These are phyloP conservation scores for Pterobdella sp. DNA, from an alignment of 2,888 invertebrate species.

Conservation along the genomic window DNA sequence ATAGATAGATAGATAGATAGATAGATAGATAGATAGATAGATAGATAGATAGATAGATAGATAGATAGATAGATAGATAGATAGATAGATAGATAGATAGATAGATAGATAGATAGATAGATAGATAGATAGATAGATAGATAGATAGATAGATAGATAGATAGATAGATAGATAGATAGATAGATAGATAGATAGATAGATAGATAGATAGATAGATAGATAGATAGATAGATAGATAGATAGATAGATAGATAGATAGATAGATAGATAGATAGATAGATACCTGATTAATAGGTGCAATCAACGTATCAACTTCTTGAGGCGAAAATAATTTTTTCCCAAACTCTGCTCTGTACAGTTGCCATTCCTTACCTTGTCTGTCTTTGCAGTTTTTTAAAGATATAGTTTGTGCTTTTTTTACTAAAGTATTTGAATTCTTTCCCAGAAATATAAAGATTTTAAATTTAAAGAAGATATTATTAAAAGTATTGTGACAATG, in stretches of 20 bases:
- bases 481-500: too few species aligned
- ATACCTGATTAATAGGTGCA: constrained; percentile 42
- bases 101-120: background rate
- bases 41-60: background rate
- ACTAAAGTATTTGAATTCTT: too few species aligned
- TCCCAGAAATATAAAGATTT: too few species aligned
- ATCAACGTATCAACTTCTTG: constrained; percentile 40
- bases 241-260: background rate
- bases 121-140: background rate
- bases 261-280: too few species aligned
- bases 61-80: background rate
- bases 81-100: background rate
- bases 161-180: background rate
- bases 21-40: background rate
- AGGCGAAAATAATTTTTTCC: constrained; percentile 42
- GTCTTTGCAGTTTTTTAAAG: too few species aligned
- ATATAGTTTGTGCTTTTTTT: too few species aligned
- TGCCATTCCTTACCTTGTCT: constrained; percentile 47
- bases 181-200: background rate
- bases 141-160: background rate
- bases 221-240: background rate
- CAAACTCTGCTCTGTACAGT: constrained; percentile 41
- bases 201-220: background rate
- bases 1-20: background rate
- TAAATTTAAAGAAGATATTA: too few species aligned